phyloP scores from a whole-genome alignment of 2,113 vertebrate genomes.

The Oceanodroma tethys region DNA sequence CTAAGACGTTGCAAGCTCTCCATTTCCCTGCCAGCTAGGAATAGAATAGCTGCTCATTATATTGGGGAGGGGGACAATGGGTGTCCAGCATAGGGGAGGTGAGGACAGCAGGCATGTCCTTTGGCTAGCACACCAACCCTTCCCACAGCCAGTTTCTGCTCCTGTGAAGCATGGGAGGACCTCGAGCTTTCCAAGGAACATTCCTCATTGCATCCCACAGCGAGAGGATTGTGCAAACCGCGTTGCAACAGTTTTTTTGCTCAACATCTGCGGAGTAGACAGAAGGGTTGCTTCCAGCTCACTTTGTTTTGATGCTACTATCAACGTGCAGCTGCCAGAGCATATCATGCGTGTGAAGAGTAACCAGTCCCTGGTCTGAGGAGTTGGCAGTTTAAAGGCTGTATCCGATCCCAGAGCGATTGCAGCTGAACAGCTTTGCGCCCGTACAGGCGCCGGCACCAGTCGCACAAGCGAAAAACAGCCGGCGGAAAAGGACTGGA shows the following conservation, averaged over 20 bases:
- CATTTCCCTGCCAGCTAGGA: background rate
- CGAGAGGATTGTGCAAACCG: background rate
- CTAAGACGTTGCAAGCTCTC: background rate
- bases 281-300: background rate
- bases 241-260: background rate
- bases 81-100: background rate
- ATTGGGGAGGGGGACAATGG: background rate
- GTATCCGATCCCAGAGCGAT: accelerated
- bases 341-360: accelerated
- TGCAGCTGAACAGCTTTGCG: background rate
- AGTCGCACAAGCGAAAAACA: background rate
- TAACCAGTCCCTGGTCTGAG: background rate
- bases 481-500: background rate
- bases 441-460: accelerated
- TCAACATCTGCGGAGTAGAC: background rate
- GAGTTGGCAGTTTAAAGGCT: background rate
- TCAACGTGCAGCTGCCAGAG: background rate
- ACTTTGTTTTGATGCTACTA: background rate
- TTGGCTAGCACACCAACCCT: background rate
- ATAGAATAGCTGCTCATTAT: background rate
- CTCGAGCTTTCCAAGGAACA: background rate
- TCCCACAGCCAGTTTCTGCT: background rate
- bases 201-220: background rate
- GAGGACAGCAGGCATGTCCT: background rate
- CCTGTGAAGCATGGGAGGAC: background rate